Percentiles rank a stretch among this genome's conserved stretches.
These are phyloP conservation scores for Branchinecta lynchi DNA, from an alignment of 1,140 invertebrate genomes.

Conservation along the genomic window DNA sequence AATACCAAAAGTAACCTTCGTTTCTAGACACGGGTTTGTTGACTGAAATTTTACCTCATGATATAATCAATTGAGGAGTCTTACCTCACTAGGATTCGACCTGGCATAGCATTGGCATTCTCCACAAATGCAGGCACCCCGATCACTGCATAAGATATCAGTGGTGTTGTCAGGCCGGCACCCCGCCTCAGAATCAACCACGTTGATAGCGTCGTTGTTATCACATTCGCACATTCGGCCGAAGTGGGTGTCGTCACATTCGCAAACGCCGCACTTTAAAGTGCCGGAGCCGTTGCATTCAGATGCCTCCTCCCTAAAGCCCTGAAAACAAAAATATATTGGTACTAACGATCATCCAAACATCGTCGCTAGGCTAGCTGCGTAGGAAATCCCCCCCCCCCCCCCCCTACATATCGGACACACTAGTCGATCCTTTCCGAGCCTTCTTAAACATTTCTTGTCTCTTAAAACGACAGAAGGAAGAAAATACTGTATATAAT, in stretches of 20 bases:
- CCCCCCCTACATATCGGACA: no score
- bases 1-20: no score
- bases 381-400: no score
- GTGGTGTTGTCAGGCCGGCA: slow-evolving; percentile 59
- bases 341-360: not conserved
- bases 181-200: slow-evolving; percentile 32
- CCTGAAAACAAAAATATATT: slow-evolving; percentile 27
- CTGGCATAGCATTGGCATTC: slow-evolving; percentile 53
- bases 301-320: slow-evolving; percentile 24
- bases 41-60: no score
- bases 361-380: no score
- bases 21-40: no score
- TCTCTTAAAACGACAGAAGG: no score
- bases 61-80: slow-evolving; percentile 22
- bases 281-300: slow-evolving; percentile 48
- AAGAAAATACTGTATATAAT: no score
- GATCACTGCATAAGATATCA: slow-evolving; percentile 50
- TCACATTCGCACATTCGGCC: slow-evolving; percentile 77
- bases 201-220: slow-evolving; percentile 30
- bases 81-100: slow-evolving; percentile 37
- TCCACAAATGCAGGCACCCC: slow-evolving; percentile 64
- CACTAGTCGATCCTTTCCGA: no score
- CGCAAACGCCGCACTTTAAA: slow-evolving; percentile 72
- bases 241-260: slow-evolving; percentile 57
- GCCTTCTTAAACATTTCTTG: no score